Base-by-base conservation (phyloP, 2,888 invertebrate species). In the Frankliniella intonsa region DNA sequence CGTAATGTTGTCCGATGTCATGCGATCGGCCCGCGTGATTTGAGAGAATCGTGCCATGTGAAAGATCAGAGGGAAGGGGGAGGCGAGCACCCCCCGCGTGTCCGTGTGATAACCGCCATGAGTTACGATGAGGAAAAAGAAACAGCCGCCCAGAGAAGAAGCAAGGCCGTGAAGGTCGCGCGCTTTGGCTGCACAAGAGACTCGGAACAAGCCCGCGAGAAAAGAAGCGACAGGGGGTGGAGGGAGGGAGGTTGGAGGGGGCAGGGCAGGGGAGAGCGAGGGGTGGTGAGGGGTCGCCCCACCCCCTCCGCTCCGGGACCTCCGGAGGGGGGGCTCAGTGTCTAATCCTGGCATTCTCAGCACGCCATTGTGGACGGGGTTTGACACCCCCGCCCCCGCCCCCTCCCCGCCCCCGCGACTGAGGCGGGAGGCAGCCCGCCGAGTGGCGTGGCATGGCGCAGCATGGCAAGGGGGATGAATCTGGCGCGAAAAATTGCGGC, bases 311-410 rank as follows among this genome's bases (percentile, higher is more conserved):
- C 25, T 25, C 25, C 69, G 69, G 69, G 25, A 22, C 22, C 22
- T 76, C 69, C 69, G 25, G 10, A 55, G 55, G 55, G 69, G 69
- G 69, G 69, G 69, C 69, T 76, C 69, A 76, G 69, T 76, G 69
- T 76, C 69, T 76, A 76, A 76, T 76, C 69, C 69, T 55, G 55
- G 55, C 55, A 55, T 55, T 55, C 55, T 55, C 69, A 76, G 69
- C 69, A 76, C 69, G 69, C 69, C 69, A 76, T 76, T 76, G 69
- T 76, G 25, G 69, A 11, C 8, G 69, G 69, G 25, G 69, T 76
- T 22, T 76, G 25, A 25, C 22, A 12, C 25, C 69, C 69, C 11
- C 25, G 22, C 22, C 65, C n/a, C n/a, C 65, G 19, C 9, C 22
- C 69, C 69, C 25, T 12, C 69, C 69, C 25, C 25, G 69, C 69